Percentiles rank a stretch among this genome's conserved stretches.
These are phyloP conservation scores for Pandemis corylana DNA, from an alignment of 2,888 invertebrate genomes.

Conservation along the genomic window DNA sequence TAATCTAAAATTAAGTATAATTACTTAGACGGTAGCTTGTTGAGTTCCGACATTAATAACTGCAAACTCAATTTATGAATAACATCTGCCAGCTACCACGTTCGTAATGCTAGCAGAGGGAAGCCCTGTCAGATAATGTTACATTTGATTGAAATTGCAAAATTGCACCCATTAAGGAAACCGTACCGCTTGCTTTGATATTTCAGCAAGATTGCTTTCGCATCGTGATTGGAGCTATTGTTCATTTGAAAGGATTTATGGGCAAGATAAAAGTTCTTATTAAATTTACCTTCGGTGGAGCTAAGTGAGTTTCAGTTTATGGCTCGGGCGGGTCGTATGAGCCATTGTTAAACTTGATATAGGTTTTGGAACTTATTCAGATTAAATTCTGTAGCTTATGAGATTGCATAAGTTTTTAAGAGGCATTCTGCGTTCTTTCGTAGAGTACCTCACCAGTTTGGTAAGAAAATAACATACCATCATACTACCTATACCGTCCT, in stretches of 20 bases:
- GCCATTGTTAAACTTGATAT: conserved; percentile 29
- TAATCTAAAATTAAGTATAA: background rate
- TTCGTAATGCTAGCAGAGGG: conserved; percentile 40
- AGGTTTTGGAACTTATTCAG: conserved; percentile 17
- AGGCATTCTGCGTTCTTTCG: background rate
- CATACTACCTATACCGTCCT: too few species aligned
- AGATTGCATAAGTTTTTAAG: background rate
- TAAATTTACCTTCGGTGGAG: conserved; percentile 37
- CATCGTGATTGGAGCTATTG: conserved; percentile 68
- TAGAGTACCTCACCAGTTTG: too few species aligned
- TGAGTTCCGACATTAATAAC: background rate
- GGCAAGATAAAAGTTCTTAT: conserved; percentile 41
- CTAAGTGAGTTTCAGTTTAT: conserved; percentile 26
- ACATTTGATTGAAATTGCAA: conserved; percentile 68
- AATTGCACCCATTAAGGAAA: conserved; percentile 63
- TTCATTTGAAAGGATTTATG: conserved; percentile 56
- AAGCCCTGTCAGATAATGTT: conserved; percentile 55
- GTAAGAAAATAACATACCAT: too few species aligned
- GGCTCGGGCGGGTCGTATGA: conserved; percentile 13
- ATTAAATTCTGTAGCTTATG: conserved; percentile 2
- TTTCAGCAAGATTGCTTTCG: conserved; percentile 44
- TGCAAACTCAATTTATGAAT: conserved; percentile 1
- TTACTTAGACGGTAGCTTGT: background rate
- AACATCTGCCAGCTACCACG: conserved; percentile 41
- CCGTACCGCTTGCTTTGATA: conserved; percentile 50